phyloP scores from a whole-genome alignment of 2,888 invertebrate genomes.

The Rosalia funebris region DNA sequence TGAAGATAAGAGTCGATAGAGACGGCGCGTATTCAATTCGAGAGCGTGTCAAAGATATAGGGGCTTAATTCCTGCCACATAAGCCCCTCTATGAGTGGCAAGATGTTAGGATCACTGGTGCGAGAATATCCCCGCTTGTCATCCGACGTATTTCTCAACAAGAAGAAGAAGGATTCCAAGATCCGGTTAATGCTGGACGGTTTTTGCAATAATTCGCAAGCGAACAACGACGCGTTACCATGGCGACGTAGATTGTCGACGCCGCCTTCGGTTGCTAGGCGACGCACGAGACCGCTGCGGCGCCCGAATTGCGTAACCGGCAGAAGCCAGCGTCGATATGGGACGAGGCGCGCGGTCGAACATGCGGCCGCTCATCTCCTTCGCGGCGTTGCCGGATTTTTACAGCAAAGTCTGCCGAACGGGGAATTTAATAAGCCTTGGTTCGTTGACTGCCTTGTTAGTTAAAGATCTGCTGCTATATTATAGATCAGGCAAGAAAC shows the following conservation, averaged over 20 bases:
- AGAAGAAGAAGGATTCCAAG: constrained; percentile 20
- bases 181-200: constrained; percentile 28
- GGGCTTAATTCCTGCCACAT: constrained; percentile 4
- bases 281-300: constrained; percentile 57
- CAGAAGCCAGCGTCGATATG: constrained; percentile 64
- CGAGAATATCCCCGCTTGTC: constrained; percentile 24
- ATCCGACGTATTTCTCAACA: constrained; percentile 7
- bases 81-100: constrained; percentile 1
- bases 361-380: constrained; percentile 26
- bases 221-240: constrained; percentile 53
- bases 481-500: too few species aligned
- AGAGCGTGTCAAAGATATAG: too few species aligned
- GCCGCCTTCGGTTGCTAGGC: constrained; percentile 56
- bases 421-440: too few species aligned
- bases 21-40: too few species aligned
- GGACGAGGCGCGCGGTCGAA: constrained; percentile 30
- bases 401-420: too few species aligned
- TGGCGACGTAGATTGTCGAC: constrained; percentile 58
- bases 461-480: too few species aligned
- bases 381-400: constrained; percentile 8
- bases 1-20: too few species aligned
- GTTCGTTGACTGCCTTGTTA: too few species aligned
- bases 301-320: constrained; percentile 56
- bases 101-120: too few species aligned
- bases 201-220: constrained; percentile 33